phyloP scores from a whole-genome alignment of 2,113 vertebrate genomes.

The Scatophagus argus region DNA sequence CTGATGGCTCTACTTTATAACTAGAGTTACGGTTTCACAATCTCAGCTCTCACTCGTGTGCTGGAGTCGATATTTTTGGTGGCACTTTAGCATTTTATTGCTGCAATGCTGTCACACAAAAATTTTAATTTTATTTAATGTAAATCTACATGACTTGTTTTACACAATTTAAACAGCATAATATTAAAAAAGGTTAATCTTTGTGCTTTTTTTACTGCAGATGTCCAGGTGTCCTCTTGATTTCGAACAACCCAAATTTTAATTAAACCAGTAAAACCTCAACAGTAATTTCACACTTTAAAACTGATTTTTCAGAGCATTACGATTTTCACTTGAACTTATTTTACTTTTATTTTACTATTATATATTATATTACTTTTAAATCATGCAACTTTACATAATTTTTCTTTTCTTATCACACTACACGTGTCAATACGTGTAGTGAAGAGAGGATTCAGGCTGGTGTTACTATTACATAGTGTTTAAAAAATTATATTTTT shows the following conservation, averaged over 20 bases:
- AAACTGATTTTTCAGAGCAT: background rate
- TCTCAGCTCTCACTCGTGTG: background rate
- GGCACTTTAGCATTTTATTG: background rate
- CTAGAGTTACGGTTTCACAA: slow-evolving; percentile 25
- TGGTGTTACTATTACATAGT: background rate
- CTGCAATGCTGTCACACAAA: background rate
- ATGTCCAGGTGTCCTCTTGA: background rate
- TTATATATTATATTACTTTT: too few relatives aligned
- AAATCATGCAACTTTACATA: background rate
- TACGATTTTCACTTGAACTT: background rate
- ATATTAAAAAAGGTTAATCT: background rate
- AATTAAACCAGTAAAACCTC: background rate
- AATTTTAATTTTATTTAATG: background rate
- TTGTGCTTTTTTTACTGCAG: background rate
- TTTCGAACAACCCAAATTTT: background rate
- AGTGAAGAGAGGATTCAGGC: background rate
- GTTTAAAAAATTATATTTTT: background rate
- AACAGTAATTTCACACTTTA: background rate
- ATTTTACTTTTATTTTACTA: too few relatives aligned
- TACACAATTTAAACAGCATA: background rate
- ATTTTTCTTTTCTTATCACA: background rate
- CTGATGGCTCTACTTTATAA: slow-evolving; percentile 36
- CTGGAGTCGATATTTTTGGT: background rate
- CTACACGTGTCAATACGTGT: background rate
- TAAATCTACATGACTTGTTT: background rate